These are phyloP conservation scores for Sebastiscus albofasciatus DNA, from an alignment of 2,797 vertebrate species.

Conservation along the genomic window DNA sequence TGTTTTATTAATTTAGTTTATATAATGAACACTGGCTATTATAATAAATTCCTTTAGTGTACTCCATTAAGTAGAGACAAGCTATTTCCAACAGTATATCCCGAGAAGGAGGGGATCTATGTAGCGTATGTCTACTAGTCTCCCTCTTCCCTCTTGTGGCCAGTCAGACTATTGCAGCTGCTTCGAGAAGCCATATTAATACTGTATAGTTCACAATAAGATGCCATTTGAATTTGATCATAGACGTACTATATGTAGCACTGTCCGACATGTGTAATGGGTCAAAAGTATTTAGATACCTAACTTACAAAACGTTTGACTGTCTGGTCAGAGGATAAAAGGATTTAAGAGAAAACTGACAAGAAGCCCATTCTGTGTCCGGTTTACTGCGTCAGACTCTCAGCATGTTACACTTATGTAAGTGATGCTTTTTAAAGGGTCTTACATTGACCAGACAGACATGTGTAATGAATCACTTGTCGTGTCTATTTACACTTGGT, in stretches of 20 bases:
- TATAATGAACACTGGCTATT: background rate
- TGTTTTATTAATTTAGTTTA: background rate
- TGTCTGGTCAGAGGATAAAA: background rate
- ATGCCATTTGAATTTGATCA: background rate
- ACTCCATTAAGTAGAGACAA: background rate
- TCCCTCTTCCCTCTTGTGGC: slow-evolving; percentile 70
- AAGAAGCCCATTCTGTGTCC: background rate
- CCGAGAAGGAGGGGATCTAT: background rate
- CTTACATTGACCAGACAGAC: slow-evolving; percentile 14
- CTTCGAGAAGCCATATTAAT: background rate
- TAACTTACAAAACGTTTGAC: background rate
- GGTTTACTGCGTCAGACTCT: background rate
- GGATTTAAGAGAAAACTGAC: background rate
- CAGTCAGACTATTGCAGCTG: slow-evolving; percentile 47
- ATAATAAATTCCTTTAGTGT: background rate
- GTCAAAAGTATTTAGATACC: background rate
- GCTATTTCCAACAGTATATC: background rate
- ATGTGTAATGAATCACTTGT: slow-evolving; percentile 30
- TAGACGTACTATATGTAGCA: background rate
- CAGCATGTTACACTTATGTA: slow-evolving; percentile 6
- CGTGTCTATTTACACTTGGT: slow-evolving; percentile 35
- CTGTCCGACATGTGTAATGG: background rate
- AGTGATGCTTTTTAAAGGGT: slow-evolving; percentile 3
- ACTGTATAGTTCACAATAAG: background rate
- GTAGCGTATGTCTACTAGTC: background rate